Base-by-base conservation (phyloP, 2,797 vertebrate species). In the Neoniphon sammara region DNA sequence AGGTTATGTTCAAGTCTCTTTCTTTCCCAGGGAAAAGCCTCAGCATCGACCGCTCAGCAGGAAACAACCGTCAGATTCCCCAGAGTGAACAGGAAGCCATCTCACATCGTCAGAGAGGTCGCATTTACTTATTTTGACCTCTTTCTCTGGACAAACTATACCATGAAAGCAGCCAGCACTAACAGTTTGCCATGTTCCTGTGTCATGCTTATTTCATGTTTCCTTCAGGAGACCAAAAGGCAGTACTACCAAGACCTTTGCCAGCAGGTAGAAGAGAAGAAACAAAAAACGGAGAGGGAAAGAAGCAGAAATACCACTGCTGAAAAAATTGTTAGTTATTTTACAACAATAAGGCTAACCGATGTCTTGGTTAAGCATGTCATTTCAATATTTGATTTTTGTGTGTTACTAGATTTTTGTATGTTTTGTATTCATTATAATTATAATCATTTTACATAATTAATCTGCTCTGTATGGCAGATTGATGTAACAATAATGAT, bases 241-340 rank as follows among this genome's bases (percentile, higher is more conserved):
- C 18, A 17, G 59, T 70, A 76, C 23, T 70, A 58, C 59, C 49
- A 20, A 15, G 53, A 76, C n/a, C 66, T 70, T 14, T 47, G 20
- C 42, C 59, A 52, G 23, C 74, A 76, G 59, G 74, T 63, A 53
- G 27, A 76, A 66, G 66, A 76, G 30, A 69, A 30, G 44, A 54
- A 17, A 14, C 15, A 46, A 17, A 15, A 46, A 3, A 15, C 44
- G 15, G 39, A 46, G 14, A 18, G 44, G 44, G 15, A 17, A 2
- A 49, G 52, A 23, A 27, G 42, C 17, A 61, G 25, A 14, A 50
- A 50, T 21, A 6, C 47, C 47, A n/a, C 9, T 4, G 47, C n/a
- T 11, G 47, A 50, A 10, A 6, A 6, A 50, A 50, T 7, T 10
- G 47, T 21, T 50, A 56, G 42, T 57, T 8, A 69, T 31, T 55